Evolutionary conservation across 1,140 invertebrate genomes (phyloP).

Genomic region (Sogatella furcifera): DNA sequence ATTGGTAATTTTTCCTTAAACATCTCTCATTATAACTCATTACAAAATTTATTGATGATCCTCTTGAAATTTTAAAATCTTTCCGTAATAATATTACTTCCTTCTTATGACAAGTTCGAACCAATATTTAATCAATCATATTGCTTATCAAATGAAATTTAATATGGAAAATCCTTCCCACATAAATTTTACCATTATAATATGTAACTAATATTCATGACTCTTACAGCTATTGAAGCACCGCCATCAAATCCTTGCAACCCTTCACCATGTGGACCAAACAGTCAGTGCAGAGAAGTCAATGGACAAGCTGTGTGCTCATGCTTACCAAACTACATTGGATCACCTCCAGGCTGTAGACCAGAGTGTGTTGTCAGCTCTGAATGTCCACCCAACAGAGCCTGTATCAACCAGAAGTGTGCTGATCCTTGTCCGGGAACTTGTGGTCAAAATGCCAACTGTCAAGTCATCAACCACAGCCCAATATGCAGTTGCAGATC

Average conservation of each 20-base stretch:
- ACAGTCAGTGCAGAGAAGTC: constrained; percentile 40
- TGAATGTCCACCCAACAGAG: constrained; percentile 40
- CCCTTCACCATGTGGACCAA: constrained; percentile 44
- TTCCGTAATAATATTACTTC: no score
- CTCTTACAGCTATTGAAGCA: constrained; percentile 12
- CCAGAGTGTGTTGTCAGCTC: constrained; percentile 44
- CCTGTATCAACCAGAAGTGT: constrained; percentile 45
- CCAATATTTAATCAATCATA: no score
- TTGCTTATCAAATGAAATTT: no score
- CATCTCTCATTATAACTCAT: no score
- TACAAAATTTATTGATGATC: no score
- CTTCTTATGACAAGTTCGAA: no score
- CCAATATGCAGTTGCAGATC: constrained; percentile 35
- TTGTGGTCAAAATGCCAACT: constrained; percentile 41
- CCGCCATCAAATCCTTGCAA: constrained; percentile 30
- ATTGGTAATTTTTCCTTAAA: no score
- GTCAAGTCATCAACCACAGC: constrained; percentile 34
- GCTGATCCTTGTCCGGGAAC: constrained; percentile 43
- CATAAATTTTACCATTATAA: no score
- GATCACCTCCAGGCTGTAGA: constrained; percentile 40
- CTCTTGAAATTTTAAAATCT: no score
- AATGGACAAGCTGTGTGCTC: constrained; percentile 43
- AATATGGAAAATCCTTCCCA: no score
- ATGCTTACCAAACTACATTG: constrained; percentile 41
- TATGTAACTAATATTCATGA: not conserved